Evolutionary conservation across 2,113 vertebrate genomes (phyloP), one percentile per base, ranked within the genome.

Genomic region (Mirza zaza): DNA sequence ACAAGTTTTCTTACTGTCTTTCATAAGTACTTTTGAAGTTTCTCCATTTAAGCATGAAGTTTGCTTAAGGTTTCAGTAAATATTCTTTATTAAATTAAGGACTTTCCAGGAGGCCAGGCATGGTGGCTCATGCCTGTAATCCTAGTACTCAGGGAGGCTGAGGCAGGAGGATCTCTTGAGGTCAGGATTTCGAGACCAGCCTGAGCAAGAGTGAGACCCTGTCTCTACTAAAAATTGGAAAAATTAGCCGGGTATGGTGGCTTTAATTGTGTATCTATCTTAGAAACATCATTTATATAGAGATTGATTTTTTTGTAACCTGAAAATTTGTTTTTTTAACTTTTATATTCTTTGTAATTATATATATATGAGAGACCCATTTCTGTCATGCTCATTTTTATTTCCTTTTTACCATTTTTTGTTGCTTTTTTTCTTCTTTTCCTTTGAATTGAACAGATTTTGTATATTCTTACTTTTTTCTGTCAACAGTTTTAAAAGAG

Each of bases 51-150:
- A 81, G 34, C 9, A 50, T 79, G 67, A 73, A 85, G 25, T 76
- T 89, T 89, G 10, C 34, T 93, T 75, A 68, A 36, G 73, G 34
- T 75, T 81, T 90, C 21, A 59, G 42, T 88, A 45, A 71, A 63
- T 84, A 25, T 36, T 91, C 48, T 91, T 75, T 75, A 75, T 45
- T 88, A 76, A 87, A 94, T 75, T 82, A 87, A 65, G 59, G 14
- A 52, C 39, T 61, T 94, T 81, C 61, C 6, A 55, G 52, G 52
- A 55, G 52, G 17, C 52, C 52, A 27, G 59, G 25, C 8, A 0
- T 27, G 23, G 9, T 61, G 59, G 59, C 59, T 61, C 59, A 61
- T 11, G 25, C 59, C 8, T 61, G 10, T 61, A 61, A 61, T 61
- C 59, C 59, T 61, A 61, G 59, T 25, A 61, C 59, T 61, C 59